Base-by-base conservation (phyloP, 2,113 vertebrate genomes). In the Siniperca chuatsi region DNA sequence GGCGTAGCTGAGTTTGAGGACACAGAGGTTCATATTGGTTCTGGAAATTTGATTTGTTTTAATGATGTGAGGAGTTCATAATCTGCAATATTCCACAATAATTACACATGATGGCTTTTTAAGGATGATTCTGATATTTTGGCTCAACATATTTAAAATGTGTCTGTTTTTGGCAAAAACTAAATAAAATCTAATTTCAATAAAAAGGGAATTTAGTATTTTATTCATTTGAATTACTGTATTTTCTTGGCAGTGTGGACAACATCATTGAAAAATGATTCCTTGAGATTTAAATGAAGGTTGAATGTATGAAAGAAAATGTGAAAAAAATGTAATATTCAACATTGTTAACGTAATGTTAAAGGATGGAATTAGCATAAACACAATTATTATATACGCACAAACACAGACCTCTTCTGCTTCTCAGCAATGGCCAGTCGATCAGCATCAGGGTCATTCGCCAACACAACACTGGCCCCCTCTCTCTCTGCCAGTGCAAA, bases 381-480 rank as follows among this genome's bases (percentile, higher is more conserved):
- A 54, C 13, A 54, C 8, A 67, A 6, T 3, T 1, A 1, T 37
- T 1, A 54, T 35, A 37, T 52, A n/a, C 12, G 69, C 54, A 68
- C 18, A 81, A 10, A 65, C 13, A 74, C 68, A 68, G 54, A 92
- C 98, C 97, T 97, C 74, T 96, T 93, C 92, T 97, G 97, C 79
- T 96, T 98, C 92, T 99, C 98, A 75, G 98, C 98, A 64, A 98
- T 94, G 66, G 98, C 97, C 78, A 99, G 96, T 42, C 98, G 96
- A 92, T 99, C 98, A 50, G 98, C 98, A 82, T 99, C 98, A 4
- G 98, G 98, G 83, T 99, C 98, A 67, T 99, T 99, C 12, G 98
- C 98, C 90, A 99, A 89, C 90, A 99, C 92, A 35, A 99, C 94
- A 85, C 90, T 92, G 75, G 97, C 97, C n/a, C 96, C 96, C 85